Evolutionary conservation across 2,888 invertebrate genomes (phyloP), one percentile per base, ranked within the genome.

Genomic region (Ectemnius lituratus): DNA sequence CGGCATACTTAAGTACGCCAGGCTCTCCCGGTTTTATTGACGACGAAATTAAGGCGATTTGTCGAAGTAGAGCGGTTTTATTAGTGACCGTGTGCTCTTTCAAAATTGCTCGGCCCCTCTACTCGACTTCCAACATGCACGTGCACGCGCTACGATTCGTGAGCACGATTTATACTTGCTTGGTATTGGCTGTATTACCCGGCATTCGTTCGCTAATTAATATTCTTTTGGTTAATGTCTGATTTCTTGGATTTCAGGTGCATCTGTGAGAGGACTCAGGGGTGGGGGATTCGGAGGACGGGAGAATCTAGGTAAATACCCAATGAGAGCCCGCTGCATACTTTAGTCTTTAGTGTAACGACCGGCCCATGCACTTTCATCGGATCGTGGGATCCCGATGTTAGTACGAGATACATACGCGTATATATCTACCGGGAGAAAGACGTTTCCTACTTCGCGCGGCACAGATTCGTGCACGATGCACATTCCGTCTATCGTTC

Each of bases 231-330:
- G 62, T 59, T 62, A 62, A 74, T 73, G 68, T 45, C 69, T 71
- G 52, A 46, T 71, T 62, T 18, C 57, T 58, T 61, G 58, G 80
- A 76, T 85, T 85, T 46, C 84, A 86, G 86, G 82, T 80, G 74
- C 77, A 80, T 73, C 80, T 78, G 80, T 79, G 78, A 76, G 75
- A 74, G 61, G 68, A 23, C 23, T 63, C 70, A 73, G 63, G 75
- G 83, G 79, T 79, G 82, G 85, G 79, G 82, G 84, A 82, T 81
- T 83, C 81, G 82, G 82, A 80, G 84, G 82, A 80, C 84, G 84
- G 84, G 81, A 82, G 82, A 85, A 86, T 87, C 82, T 87, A 87
- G 87, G 87, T 87, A 80, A 37, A 85, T 72, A 66, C 70, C 60
- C 37, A 14, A 28, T n/a, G 18, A n/a, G n/a, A 37, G 8, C 37